phyloP scores from a whole-genome alignment of 2,113 vertebrate genomes.

The Malurus melanocephalus region DNA sequence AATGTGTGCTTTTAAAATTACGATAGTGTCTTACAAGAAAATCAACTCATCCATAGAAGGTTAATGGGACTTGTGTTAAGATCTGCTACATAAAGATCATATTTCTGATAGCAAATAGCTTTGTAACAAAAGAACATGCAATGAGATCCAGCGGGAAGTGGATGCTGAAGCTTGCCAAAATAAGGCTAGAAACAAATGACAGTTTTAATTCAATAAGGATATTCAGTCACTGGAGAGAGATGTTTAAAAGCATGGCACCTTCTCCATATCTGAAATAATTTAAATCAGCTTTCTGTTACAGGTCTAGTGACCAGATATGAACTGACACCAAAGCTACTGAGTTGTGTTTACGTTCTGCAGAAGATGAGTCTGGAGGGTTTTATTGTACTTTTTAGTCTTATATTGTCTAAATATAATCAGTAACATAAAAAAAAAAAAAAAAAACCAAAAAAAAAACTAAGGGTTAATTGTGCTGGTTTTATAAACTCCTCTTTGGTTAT shows the following conservation, averaged over 20 bases:
- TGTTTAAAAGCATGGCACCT: not conserved
- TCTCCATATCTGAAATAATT: not conserved
- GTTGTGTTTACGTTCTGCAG: not conserved
- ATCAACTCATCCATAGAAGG: not conserved
- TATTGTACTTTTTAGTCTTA: not conserved
- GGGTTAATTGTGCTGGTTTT: not conserved
- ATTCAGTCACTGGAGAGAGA: not conserved
- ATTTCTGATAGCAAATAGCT: not conserved
- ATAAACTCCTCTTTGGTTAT: not conserved
- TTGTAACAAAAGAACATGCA: not conserved
- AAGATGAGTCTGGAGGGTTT: not conserved
- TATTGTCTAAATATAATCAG: not conserved
- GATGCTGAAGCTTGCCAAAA: not conserved
- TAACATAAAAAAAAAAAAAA: not conserved
- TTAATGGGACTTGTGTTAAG: not conserved
- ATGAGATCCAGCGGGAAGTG: not conserved
- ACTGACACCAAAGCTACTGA: not conserved
- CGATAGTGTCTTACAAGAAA: not conserved
- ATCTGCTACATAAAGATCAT: not conserved
- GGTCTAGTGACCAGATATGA: not conserved
- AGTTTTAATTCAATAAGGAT: not conserved
- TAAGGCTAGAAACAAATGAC: not conserved
- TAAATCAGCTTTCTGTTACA: not conserved
- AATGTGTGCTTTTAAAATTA: not conserved
- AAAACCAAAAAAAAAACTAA: not conserved